A percentile compares a stretch with the other conserved stretches of the same genome.
These are phyloP conservation scores for Philereme transversata DNA, from an alignment of 2,888 invertebrate species.

Conservation along the genomic window DNA sequence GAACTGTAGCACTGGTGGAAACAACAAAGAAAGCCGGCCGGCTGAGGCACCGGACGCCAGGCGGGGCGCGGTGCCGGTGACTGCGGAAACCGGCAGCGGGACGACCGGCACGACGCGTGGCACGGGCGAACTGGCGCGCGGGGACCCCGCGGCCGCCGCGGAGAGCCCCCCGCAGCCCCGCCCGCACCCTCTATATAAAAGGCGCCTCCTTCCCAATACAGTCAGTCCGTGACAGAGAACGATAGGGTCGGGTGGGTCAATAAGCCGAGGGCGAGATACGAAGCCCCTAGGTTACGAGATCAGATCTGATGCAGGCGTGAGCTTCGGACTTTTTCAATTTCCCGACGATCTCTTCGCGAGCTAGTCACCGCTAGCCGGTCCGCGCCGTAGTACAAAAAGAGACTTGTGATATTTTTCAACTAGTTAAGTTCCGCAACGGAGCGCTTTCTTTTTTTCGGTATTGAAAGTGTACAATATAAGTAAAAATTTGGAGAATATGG, in stretches of 20 bases:
- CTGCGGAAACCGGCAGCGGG: conserved; percentile 51
- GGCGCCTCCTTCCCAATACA: conserved; percentile 66
- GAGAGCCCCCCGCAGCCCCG: conserved; percentile 67
- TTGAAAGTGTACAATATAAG: conserved; percentile 83
- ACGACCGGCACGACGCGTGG: conserved; percentile 55
- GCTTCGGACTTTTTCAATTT: conserved; percentile 70
- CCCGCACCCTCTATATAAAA: conserved; percentile 74
- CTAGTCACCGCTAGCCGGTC: conserved; percentile 76
- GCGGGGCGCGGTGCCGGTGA: conserved; percentile 52
- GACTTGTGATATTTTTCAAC: conserved; percentile 84
- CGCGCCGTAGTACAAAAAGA: conserved; percentile 79
- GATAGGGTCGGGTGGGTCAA: conserved; percentile 80
- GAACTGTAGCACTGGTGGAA: conserved; percentile 45
- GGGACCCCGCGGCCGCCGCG: conserved; percentile 72
- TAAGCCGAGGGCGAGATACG: conserved; percentile 76
- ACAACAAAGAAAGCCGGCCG: conserved; percentile 81
- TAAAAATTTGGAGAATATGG: conserved; percentile 87
- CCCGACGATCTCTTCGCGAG: conserved; percentile 77
- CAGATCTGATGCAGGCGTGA: conserved; percentile 82
- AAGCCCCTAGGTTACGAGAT: conserved; percentile 82
- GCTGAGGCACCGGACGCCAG: conserved; percentile 45
- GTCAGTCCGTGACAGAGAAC: conserved; percentile 80
- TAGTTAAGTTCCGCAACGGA: conserved; percentile 78
- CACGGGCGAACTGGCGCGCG: conserved; percentile 72
- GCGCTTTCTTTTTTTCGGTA: conserved; percentile 70